Conservation (phyloP, 2,797 vertebrate genomes). For the Pseudochirops corinnae region DNA sequence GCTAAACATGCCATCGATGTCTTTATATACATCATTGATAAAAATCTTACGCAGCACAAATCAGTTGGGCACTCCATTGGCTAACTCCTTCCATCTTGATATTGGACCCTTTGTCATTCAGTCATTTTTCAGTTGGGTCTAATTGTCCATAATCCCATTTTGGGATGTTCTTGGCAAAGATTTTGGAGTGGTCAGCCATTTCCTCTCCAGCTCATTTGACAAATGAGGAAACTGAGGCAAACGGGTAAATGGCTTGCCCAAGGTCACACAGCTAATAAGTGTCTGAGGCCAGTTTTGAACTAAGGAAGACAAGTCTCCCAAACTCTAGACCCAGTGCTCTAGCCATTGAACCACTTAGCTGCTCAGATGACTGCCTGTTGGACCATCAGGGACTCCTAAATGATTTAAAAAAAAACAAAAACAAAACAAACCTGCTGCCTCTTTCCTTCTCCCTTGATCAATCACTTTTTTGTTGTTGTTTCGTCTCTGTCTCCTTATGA, state of each 20-base stretch:
- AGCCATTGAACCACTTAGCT: not conserved
- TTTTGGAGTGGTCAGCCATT: not conserved
- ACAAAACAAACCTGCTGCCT: not conserved
- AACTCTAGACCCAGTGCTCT: not conserved
- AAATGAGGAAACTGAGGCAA: not conserved
- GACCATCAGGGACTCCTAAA: not conserved
- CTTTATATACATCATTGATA: not conserved
- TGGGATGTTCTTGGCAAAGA: not conserved
- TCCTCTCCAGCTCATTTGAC: not conserved
- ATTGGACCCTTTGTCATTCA: not conserved
- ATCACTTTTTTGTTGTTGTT: too few species aligned
- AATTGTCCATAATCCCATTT: not conserved
- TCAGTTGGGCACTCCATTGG: not conserved
- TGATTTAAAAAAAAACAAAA: not conserved
- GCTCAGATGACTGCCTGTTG: not conserved
- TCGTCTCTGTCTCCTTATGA: not conserved
- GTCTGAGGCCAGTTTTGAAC: not conserved
- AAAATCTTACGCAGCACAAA: not conserved
- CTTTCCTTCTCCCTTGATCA: not conserved
- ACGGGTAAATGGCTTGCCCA: not conserved
- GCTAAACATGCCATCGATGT: not conserved
- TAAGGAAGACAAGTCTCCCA: not conserved
- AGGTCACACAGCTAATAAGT: not conserved
- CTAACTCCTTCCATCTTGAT: not conserved
- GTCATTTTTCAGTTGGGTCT: not conserved